Evolutionary conservation across 2,888 invertebrate genomes (phyloP).

Genomic region (Phytoseiulus persimilis): DNA sequence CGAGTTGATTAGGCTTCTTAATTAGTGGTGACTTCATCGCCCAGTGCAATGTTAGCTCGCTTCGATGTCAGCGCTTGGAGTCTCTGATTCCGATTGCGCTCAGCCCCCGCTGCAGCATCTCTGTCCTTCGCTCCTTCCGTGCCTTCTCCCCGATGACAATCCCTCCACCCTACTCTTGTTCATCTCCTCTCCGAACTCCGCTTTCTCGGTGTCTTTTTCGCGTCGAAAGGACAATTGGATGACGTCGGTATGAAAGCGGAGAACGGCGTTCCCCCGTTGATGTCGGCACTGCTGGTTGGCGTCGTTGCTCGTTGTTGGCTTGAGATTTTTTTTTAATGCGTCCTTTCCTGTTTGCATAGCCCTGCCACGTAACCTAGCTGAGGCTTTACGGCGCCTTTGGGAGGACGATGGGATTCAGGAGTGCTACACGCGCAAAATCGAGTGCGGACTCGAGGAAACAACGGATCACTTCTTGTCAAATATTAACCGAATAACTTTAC

Average conservation of each 20-base stretch:
- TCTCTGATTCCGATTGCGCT: background rate
- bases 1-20: background rate
- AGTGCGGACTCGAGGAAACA: background rate
- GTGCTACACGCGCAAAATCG: slow-evolving; percentile 30
- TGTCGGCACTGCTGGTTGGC: background rate
- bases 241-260: background rate
- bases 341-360: background rate
- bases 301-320: background rate
- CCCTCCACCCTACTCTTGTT: background rate
- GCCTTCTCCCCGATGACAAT: background rate
- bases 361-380: background rate
- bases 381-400: slow-evolving; percentile 27
- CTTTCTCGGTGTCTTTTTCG: background rate
- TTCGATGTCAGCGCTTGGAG: background rate
- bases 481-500: background rate
- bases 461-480: slow-evolving; percentile 13
- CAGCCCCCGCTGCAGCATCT: background rate
- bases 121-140: background rate
- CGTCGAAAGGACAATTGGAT: background rate
- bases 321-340: background rate
- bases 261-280: background rate
- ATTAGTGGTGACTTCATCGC: background rate
- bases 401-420: slow-evolving; percentile 30
- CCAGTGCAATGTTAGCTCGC: background rate
- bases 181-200: no score